A percentile compares a stretch with the other conserved stretches of the same genome.
Evolutionary conservation across 2,888 invertebrate genomes (phyloP).

Genomic region (Parnassius orleans): DNA sequence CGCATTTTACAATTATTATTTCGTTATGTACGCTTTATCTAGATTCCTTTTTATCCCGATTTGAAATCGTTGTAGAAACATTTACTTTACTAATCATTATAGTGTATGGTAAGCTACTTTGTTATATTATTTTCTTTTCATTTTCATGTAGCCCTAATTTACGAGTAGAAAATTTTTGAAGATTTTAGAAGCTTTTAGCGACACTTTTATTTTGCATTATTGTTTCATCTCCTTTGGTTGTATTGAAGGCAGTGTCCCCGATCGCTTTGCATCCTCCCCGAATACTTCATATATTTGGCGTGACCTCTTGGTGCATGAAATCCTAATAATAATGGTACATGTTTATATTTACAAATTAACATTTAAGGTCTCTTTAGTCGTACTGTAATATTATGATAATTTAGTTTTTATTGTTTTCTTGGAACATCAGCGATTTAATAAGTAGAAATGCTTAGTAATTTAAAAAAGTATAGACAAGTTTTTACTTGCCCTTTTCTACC

Average conservation of each 20-base stretch:
- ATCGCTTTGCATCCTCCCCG: constrained; percentile 77
- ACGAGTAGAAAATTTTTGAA: constrained; percentile 42
- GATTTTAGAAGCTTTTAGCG: constrained; percentile 58
- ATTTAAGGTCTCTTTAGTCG: constrained; percentile 42
- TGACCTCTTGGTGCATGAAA: constrained; percentile 81
- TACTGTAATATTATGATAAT: constrained; percentile 41
- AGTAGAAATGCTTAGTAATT: constrained; percentile 70
- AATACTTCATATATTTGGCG: constrained; percentile 75
- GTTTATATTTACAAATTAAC: constrained; percentile 45
- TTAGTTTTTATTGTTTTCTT: constrained; percentile 49
- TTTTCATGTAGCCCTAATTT: constrained; percentile 55
- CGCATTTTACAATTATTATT: constrained; percentile 23
- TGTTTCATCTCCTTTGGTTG: constrained; percentile 74
- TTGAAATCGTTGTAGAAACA: constrained; percentile 36
- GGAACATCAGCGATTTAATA: constrained; percentile 50
- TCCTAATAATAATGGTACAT: constrained; percentile 59
- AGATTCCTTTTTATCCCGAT: constrained; percentile 25
- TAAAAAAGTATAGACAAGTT: constrained; percentile 40
- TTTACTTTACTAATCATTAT: constrained; percentile 41
- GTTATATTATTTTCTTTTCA: constrained; percentile 49
- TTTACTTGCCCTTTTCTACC: constrained; percentile 45
- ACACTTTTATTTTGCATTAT: constrained; percentile 61
- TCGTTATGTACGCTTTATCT: constrained; percentile 36
- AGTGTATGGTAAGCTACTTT: constrained; percentile 64
- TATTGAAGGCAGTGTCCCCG: constrained; percentile 81